Evolutionary conservation across 2,888 invertebrate species (phyloP).

Genomic region (Dicycla oo): DNA sequence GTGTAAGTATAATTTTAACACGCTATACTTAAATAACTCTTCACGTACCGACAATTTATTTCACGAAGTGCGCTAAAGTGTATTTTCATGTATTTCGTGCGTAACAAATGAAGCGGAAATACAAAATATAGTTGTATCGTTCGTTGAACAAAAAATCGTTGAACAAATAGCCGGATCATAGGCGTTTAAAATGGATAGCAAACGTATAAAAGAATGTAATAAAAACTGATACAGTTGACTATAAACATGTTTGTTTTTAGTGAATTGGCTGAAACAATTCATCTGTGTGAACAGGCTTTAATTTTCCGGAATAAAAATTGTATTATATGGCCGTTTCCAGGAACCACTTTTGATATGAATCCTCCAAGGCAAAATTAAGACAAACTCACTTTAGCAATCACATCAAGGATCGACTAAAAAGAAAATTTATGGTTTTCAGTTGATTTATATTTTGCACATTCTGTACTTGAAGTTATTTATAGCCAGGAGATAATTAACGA

Average conservation of each 20-base stretch:
- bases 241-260: conserved; percentile 14
- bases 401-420: neutral
- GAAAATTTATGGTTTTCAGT: neutral
- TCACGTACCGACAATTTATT: conserved; percentile 47
- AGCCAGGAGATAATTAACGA: neutral
- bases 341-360: neutral
- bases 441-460: neutral
- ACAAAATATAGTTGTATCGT: conserved; percentile 52
- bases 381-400: neutral
- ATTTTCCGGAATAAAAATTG: neutral
- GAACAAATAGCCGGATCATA: conserved; percentile 33
- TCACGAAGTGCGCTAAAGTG: conserved; percentile 48
- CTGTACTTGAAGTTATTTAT: neutral
- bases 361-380: neutral
- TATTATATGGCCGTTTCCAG: neutral
- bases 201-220: conserved; percentile 12
- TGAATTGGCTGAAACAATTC: neutral
- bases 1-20: conserved; percentile 33
- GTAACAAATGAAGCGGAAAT: conserved; percentile 52
- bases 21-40: conserved; percentile 26
- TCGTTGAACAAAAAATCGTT: conserved; percentile 44
- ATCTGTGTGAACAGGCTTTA: neutral
- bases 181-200: conserved; percentile 34
- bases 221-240: conserved; percentile 9
- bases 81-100: conserved; percentile 61